Base-by-base conservation (phyloP, 2,888 invertebrate genomes). In the Cerastis leucographa region DNA sequence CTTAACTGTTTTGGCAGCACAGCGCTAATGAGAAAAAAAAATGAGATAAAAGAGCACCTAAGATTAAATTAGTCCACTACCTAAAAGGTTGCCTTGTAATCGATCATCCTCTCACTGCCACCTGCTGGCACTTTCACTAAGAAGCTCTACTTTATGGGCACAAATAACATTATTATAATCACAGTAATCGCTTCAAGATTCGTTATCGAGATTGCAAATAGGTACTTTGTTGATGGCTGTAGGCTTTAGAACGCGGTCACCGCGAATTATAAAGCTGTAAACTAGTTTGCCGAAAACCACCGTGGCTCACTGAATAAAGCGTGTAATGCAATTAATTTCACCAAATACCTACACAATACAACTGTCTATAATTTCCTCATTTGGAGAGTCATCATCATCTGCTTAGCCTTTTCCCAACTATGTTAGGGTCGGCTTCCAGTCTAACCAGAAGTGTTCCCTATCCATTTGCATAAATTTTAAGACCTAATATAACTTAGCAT, bases 101-200 rank as follows among this genome's bases (percentile, higher is more conserved):
- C 59, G 51, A 75, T 83, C 35, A 29, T 67, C 62, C 56, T 76
- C 64, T 76, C 76, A 70, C 71, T 61, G 19, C 25, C 83, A 86
- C 79, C 76, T 79, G 76, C 64, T 12, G 62, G 19, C n/a, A 83
- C 86, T 86, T 88, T 83, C 81, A 83, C 83, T 49, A 6, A 56
- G 42, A 68, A 76, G 14, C 49, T 51, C 56, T 64, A 29, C 42
- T 66, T 74, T 62, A 74, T 77, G 77, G 70, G 59, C 72, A 83
- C 74, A 76, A 80, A 76, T 66, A 78, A 71, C 61, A 49, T 74
- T 76, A 70, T 83, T 77, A 72, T 78, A 76, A 81, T 83, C 78
- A 68, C 78, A 71, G 71, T 62, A 79, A 65, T 29, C 46, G 61
- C 44, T 59, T 64, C 68, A 61, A 68, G 77, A 72, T 80, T 85